Percentiles rank a stretch among this genome's conserved stretches.
These are phyloP conservation scores for Parazoanthus darwini DNA, from an alignment of 92 coral and sea anemone genomes.

Conservation along the genomic window DNA sequence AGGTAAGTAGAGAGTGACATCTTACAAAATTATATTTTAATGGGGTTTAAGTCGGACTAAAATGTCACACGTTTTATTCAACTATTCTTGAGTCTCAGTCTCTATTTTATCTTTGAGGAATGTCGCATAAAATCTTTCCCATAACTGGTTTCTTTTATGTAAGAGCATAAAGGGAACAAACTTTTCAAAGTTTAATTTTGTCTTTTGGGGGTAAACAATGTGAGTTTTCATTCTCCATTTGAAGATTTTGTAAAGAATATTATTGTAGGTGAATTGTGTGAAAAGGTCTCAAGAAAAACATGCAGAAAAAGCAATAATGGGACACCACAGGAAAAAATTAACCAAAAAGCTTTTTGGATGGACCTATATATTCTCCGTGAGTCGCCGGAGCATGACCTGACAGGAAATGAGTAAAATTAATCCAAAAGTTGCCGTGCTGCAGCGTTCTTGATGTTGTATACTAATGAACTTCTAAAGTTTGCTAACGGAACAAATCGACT, in stretches of 20 bases:
- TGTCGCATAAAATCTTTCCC: background rate
- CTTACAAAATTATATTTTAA: background rate
- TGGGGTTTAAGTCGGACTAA: background rate
- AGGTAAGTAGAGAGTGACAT: conserved; percentile 12
- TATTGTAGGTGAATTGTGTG: too few species aligned
- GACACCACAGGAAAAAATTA: too few species aligned
- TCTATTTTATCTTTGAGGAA: background rate
- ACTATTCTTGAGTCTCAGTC: background rate
- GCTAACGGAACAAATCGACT: background rate
- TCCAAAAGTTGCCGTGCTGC: too few species aligned
- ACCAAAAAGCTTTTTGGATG: too few species aligned
- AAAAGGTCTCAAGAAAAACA: background rate
- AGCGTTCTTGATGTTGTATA: too few species aligned
- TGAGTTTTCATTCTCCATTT: too few species aligned
- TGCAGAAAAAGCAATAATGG: too few species aligned
- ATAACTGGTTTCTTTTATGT: background rate
- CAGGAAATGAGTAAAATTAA: too few species aligned
- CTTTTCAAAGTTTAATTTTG: background rate
- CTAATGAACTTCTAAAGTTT: background rate
- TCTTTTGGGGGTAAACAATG: background rate
- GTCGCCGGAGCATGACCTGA: too few species aligned
- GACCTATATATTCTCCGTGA: too few species aligned
- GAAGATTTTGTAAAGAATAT: too few species aligned
- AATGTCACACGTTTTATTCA: background rate
- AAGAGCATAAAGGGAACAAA: background rate